Evolutionary conservation across 2,888 invertebrate species (phyloP), one percentile per base, ranked within the genome.

Genomic region (Fabriciana adippe): DNA sequence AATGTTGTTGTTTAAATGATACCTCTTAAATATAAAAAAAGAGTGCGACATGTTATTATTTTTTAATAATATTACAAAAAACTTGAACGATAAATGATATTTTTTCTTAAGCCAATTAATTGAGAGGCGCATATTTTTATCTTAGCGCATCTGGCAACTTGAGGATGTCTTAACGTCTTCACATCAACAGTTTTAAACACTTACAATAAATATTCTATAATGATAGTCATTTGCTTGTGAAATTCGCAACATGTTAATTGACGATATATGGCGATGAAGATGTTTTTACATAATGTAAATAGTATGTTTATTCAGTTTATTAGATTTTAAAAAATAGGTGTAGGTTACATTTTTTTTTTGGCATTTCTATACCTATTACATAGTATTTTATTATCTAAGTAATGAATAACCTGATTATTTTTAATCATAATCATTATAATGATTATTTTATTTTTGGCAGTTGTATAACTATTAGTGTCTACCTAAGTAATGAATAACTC

Each of bases 121-220:
- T 41, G 35, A 41, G 11, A 41, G 35, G 8, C 35, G 35, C 35
- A 41, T 41, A 41, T 15, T n/a, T 50, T 47, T 59, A 21, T 26
- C 18, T 48, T n/a, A 26, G 13, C 15, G 16, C 60, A 61, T 51
- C 14, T 51, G 61, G 31, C 14, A 14, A 31, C 51, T 61, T 61
- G 18, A 61, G 16, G 76, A 75, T 41, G 35, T 41, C 35, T 41
- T 41, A 41, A 41, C 35, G 35, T 41, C 35, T 41, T 41, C 35
- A 11, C 78, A 50, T 35, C 51, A 61, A 21, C 31, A 18, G 35
- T 51, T 51, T 74, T 71, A 74, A 80, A 73, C 80, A 83, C 83
- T 84, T 74, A 81, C 83, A 86, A 90, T 89, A 89, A 89, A 88
- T 88, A 85, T 81, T 72, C 72, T 73, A 72, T 77, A 77, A 78